A percentile compares a stretch with the other conserved stretches of the same genome.
Conservation (phyloP, 2,113 vertebrate species). For the Nematolebias whitei region DNA sequence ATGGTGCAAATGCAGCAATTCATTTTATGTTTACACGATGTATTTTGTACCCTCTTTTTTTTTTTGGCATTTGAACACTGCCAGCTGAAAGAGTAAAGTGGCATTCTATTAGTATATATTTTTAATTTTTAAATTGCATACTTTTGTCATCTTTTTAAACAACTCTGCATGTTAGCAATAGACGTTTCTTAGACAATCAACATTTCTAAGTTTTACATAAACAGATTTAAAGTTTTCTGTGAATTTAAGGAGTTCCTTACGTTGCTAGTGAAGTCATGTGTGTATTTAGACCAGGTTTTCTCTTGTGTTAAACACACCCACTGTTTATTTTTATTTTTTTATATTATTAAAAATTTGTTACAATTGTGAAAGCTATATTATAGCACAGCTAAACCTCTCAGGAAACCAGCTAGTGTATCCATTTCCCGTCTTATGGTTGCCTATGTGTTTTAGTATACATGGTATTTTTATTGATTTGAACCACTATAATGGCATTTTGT, state of each 20-base stretch:
- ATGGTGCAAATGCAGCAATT: constrained; percentile 29
- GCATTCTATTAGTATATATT: background rate
- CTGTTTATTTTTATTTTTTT: constrained; percentile 3
- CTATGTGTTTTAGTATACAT: constrained; percentile 46
- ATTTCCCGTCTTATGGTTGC: constrained; percentile 45
- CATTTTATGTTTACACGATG: background rate
- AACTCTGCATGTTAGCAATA: constrained; percentile 46
- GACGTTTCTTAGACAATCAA: constrained; percentile 57
- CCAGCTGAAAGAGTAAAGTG: constrained; percentile 27
- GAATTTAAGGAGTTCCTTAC: background rate
- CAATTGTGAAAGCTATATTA: constrained; percentile 45
- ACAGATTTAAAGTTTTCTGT: constrained; percentile 4
- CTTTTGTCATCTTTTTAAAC: background rate
- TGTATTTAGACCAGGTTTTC: constrained; percentile 16
- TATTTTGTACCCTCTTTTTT: constrained; percentile 5
- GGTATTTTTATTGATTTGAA: constrained; percentile 57
- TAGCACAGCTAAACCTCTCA: constrained; percentile 61
- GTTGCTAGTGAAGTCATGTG: constrained; percentile 11
- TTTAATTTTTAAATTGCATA: constrained; percentile 6
- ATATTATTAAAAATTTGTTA: constrained; percentile 13
- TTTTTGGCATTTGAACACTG: constrained; percentile 5
- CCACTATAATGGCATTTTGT: constrained; percentile 60
- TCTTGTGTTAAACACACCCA: constrained; percentile 8
- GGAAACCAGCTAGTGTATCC: constrained; percentile 60
- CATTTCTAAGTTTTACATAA: constrained; percentile 5